A percentile compares a stretch with the other conserved stretches of the same genome.
Evolutionary conservation across 2,888 invertebrate species (phyloP).

Genomic region (Alloscopus bannaensis): DNA sequence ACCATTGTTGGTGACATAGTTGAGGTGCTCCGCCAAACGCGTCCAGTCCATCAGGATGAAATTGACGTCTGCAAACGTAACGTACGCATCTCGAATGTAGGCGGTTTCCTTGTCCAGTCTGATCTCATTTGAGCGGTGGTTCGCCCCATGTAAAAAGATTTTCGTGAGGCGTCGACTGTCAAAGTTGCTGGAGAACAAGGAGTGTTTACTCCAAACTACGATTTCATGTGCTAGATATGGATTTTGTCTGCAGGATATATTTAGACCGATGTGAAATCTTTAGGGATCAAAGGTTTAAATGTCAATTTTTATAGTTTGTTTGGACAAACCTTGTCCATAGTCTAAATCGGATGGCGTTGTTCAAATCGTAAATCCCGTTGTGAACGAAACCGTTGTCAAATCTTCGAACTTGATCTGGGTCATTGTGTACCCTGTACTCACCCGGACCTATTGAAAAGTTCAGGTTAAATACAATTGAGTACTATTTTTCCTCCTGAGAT

Average conservation of each 20-base stretch:
- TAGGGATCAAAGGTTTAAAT: too few species aligned
- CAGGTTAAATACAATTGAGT: too few species aligned
- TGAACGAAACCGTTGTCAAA: constrained; percentile 58
- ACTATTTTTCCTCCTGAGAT: too few species aligned
- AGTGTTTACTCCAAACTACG: constrained; percentile 58
- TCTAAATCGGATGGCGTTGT: constrained; percentile 63
- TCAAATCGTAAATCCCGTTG: constrained; percentile 62
- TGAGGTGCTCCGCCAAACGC: constrained; percentile 54
- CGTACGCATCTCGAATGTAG: constrained; percentile 65
- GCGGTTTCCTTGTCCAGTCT: constrained; percentile 65
- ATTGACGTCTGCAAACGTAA: constrained; percentile 66
- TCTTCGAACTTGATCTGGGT: constrained; percentile 62
- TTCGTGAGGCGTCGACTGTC: constrained; percentile 61
- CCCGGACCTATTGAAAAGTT: constrained; percentile 64
- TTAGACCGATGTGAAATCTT: too few species aligned
- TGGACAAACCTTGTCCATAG: constrained; percentile 66
- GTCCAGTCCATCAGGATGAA: constrained; percentile 68
- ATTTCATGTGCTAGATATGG: constrained; percentile 67
- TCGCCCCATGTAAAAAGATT: constrained; percentile 64
- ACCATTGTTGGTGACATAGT: constrained; percentile 63
- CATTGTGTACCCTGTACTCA: constrained; percentile 62
- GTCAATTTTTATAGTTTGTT: background rate
- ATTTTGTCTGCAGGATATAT: constrained; percentile 57
- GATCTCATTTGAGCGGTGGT: constrained; percentile 64
- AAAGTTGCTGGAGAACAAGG: constrained; percentile 59